A percentile compares a stretch with the other conserved stretches of the same genome.
These are phyloP conservation scores for Macaria notata DNA, from an alignment of 2,888 invertebrate species.

Conservation along the genomic window DNA sequence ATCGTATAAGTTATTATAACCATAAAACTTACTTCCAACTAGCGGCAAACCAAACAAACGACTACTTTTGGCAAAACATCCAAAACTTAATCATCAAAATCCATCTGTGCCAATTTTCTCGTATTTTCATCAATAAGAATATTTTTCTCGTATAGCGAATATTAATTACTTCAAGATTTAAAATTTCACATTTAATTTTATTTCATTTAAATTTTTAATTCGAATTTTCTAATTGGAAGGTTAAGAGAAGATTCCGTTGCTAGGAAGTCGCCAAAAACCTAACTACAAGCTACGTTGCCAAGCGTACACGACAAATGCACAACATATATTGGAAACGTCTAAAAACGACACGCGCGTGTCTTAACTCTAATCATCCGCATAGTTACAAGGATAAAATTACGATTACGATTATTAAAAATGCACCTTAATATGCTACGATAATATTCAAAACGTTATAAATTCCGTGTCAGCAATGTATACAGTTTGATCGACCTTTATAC, in stretches of 20 bases:
- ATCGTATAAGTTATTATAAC: slow-evolving; percentile 50
- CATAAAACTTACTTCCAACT: slow-evolving; percentile 52
- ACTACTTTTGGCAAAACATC: slow-evolving; percentile 59
- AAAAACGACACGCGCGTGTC: slow-evolving; percentile 66
- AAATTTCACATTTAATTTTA: slow-evolving; percentile 61
- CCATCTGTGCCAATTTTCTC: slow-evolving; percentile 34
- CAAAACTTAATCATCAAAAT: slow-evolving; percentile 45
- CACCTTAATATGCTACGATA: slow-evolving; percentile 70
- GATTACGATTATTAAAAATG: slow-evolving; percentile 67
- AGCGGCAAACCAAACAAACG: slow-evolving; percentile 67
- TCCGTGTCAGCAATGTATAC: slow-evolving; percentile 42
- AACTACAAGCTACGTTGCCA: slow-evolving; percentile 74
- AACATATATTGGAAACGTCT: slow-evolving; percentile 76
- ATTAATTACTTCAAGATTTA: slow-evolving; percentile 51
- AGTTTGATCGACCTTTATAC: slow-evolving; percentile 12
- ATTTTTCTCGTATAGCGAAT: slow-evolving; percentile 26
- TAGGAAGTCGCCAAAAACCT: slow-evolving; percentile 78
- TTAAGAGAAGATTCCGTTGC: slow-evolving; percentile 73
- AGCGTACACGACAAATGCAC: slow-evolving; percentile 73
- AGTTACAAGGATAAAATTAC: slow-evolving; percentile 75
- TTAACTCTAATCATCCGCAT: slow-evolving; percentile 69
- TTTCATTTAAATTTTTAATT: slow-evolving; percentile 53
- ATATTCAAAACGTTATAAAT: slow-evolving; percentile 61
- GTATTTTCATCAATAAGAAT: slow-evolving; percentile 37
- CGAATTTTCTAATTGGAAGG: slow-evolving; percentile 75